Base-by-base conservation (phyloP, 2,113 vertebrate species). In the Anoplopoma fimbria region DNA sequence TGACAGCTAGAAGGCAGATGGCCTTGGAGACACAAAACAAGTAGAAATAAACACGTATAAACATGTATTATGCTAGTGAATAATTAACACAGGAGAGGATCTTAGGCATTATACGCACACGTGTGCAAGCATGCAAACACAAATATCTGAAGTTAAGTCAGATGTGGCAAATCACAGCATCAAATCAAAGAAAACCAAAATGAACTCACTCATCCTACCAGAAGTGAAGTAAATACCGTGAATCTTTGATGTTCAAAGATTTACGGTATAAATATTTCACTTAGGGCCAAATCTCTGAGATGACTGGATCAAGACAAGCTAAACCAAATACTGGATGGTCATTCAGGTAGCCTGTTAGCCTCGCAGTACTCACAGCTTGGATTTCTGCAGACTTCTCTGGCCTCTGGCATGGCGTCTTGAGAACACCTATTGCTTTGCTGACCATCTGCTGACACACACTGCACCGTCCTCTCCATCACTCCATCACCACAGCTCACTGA, bases 401-500 rank as follows among this genome's bases (percentile, higher is more conserved):
- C 94, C 76, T 96, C 96, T 0, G 98, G 98, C 86, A 94, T 97
- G 72, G 90, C 31, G 12, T 95, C 94, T 0, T 1, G 17, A 0
- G 87, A 91, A 89, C 97, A 99, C 31, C 93, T 29, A 83, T 95
- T 93, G 74, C 94, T 96, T 84, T 94, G 88, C 45, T 96, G 94
- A 68, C 96, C 96, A 0, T 96, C 93, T 0, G 94, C 94, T 0
- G 96, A 95, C 67, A 96, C 65, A 85, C 98, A 99, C 87, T 96
- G 96, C 89, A 98, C 96, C 0, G 95, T 97, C 65, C 98, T 95
- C 69, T 97, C 96, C 94, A 95, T 96, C 89, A 97, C 92, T n/a
- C 98, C 98, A 0, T 91, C 75, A 1, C 97, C 97, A 74, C 98
- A 99, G 77, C 95, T 96, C 79, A 92, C 95, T 0, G 98, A 98